A percentile compares a stretch with the other conserved stretches of the same genome.
Evolutionary conservation across 2,797 vertebrate species (phyloP).

Genomic region (Cottoperca gobio): DNA sequence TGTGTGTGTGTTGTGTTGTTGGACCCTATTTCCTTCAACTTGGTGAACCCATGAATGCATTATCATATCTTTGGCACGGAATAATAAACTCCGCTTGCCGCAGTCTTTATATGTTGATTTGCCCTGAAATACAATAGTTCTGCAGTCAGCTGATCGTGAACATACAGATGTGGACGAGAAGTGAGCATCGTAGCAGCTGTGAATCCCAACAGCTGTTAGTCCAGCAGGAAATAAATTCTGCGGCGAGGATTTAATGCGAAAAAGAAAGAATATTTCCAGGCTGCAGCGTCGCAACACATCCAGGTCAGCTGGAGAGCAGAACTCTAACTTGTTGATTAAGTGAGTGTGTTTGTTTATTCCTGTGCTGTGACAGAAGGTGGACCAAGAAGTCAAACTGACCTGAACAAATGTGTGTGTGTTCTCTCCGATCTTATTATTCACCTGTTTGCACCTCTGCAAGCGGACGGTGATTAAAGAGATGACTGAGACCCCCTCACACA

Average conservation of each 20-base stretch:
- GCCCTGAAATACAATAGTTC: conserved; percentile 4
- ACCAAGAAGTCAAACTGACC: conserved; percentile 30
- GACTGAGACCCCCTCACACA: background rate
- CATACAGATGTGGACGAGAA: background rate
- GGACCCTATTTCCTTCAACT: conserved; percentile 12
- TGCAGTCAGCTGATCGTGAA: background rate
- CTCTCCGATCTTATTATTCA: conserved; percentile 7
- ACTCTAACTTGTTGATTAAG: conserved; percentile 27
- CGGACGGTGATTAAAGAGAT: conserved; percentile 13
- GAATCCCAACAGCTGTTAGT: background rate
- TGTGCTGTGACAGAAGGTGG: conserved; percentile 14
- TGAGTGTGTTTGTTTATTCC: conserved; percentile 32
- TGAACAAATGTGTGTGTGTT: conserved; percentile 25
- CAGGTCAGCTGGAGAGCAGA: conserved; percentile 10
- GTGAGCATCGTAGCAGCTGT: background rate
- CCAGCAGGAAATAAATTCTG: background rate
- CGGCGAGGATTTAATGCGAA: background rate
- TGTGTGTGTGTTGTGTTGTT: too few species aligned
- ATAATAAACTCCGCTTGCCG: background rate
- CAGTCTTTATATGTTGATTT: conserved; percentile 15
- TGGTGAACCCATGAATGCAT: conserved; percentile 19
- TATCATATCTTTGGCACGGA: conserved; percentile 15
- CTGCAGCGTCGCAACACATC: background rate
- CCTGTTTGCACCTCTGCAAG: conserved; percentile 10
- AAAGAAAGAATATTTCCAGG: background rate